Evolutionary conservation across 1,140 invertebrate species (phyloP).

Genomic region (Leucophenga varia): DNA sequence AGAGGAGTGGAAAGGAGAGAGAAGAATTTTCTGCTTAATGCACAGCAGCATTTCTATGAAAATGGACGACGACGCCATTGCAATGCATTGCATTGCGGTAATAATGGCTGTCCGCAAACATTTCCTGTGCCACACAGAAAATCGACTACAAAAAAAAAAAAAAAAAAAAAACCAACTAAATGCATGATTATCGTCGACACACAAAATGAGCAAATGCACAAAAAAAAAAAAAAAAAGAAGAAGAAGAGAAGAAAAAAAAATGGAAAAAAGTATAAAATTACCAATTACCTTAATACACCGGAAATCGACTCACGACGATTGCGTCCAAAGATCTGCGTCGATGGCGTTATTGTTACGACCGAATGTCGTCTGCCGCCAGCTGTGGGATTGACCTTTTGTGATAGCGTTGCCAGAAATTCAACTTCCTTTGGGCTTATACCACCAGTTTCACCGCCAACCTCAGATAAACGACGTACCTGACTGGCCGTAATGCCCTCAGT

Average conservation of each 20-base stretch:
- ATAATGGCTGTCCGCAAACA: no score
- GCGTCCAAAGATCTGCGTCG: constrained; percentile 71
- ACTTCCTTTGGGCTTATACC: constrained; percentile 70
- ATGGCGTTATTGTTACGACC: constrained; percentile 79
- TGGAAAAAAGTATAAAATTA: neutral
- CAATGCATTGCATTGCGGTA: no score
- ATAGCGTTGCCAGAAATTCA: constrained; percentile 69
- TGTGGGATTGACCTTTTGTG: constrained; percentile 57
- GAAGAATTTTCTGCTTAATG: no score
- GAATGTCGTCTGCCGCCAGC: constrained; percentile 76
- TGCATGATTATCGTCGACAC: no score
- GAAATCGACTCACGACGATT: constrained; percentile 80
- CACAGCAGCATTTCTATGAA: no score
- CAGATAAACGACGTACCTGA: constrained; percentile 76
- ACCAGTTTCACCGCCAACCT: constrained; percentile 70
- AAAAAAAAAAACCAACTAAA: no score
- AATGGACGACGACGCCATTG: no score
- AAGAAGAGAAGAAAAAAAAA: neutral
- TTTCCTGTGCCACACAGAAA: no score
- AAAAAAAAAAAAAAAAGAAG: constrained; percentile 5
- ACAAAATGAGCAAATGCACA: neutral
- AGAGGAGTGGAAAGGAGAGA: no score
- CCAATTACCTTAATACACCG: constrained; percentile 60
- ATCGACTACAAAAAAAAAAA: no score
- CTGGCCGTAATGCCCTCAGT: constrained; percentile 80